A percentile compares a stretch with the other conserved stretches of the same genome.
phyloP scores from a whole-genome alignment of 2,113 vertebrate genomes.

The Plectropomus leopardus region DNA sequence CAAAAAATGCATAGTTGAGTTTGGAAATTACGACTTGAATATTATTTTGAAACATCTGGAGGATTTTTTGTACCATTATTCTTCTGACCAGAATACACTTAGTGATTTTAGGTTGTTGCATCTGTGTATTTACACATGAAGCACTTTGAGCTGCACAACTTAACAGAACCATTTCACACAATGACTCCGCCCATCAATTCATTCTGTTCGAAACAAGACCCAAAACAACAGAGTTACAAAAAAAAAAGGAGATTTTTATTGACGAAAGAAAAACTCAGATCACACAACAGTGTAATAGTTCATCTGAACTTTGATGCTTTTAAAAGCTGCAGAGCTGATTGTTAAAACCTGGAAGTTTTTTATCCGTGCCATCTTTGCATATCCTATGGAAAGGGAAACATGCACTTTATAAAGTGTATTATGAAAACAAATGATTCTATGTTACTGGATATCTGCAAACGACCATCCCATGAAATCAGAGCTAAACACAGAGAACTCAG shows the following conservation, averaged over 20 bases:
- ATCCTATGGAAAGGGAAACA: neutral
- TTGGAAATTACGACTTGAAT: no score
- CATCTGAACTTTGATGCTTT: slow-evolving; percentile 45
- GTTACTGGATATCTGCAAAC: neutral
- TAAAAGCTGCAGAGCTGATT: slow-evolving; percentile 50
- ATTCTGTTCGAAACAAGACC: neutral
- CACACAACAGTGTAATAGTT: slow-evolving; percentile 42
- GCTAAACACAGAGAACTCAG: neutral
- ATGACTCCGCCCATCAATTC: no score
- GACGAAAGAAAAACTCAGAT: slow-evolving; percentile 49
- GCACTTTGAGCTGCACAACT: no score
- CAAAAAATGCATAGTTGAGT: no score
- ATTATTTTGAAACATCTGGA: no score
- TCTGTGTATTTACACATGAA: no score
- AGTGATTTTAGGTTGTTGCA: no score
- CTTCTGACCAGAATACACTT: no score
- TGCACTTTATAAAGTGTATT: slow-evolving; percentile 20
- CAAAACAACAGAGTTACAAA: slow-evolving; percentile 44
- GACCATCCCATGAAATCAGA: neutral
- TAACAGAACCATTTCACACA: neutral
- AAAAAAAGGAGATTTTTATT: slow-evolving; percentile 68
- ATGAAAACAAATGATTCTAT: neutral
- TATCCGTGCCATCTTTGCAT: slow-evolving; percentile 19
- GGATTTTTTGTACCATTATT: no score
- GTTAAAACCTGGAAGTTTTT: slow-evolving; percentile 47